Evolutionary conservation across 2,797 vertebrate genomes (phyloP), one percentile per base, ranked within the genome.

Genomic region (Cirrhinus mrigala): DNA sequence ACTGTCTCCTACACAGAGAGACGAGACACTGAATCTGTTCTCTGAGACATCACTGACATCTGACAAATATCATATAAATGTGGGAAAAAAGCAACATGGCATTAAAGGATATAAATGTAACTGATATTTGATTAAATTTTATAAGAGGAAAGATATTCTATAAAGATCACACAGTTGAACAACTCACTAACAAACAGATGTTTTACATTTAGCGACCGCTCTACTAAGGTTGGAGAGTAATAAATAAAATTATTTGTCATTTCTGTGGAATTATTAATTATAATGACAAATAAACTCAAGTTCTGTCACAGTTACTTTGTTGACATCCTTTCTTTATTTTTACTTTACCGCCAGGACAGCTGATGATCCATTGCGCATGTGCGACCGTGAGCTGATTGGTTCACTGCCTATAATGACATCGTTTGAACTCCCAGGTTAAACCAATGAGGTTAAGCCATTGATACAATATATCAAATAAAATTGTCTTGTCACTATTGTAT

Each of bases 1-100:
- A 86, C 60, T 80, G 86, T 94, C 93, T 0, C 84, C 91, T 29
- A 91, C 92, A 18, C 89, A 92, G n/a, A 94, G 87, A 9, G 89
- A 83, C 0, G 90, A 87, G 0, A 87, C 4, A 82, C 64, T 20
- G 73, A 58, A 52, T 94, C 93, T 0, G 79, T 1, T 12, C 78
- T 83, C 50, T 82, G 40, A 0, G 91, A 89, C 94, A 96, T 95
- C 86, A 62, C 79, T 29, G 27, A 33, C 18, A 77, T n/a, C 74
- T 56, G 64, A 29, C 2, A 33, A 29, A 33, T 2, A 24, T 16
- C 24, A 66, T 0, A 66, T 27, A 4, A 2, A 0, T 1, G 7
- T 33, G n/a, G n/a, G n/a, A 0, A 22, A 15, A 48, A 2, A 37
- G n/a, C 10, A 56, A 52, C 3, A 20, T 11, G 15, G 1, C 2